A percentile compares a stretch with the other conserved stretches of the same genome.
These are phyloP conservation scores for Tipula vernalis DNA, from an alignment of 2,888 invertebrate genomes.

Conservation along the genomic window DNA sequence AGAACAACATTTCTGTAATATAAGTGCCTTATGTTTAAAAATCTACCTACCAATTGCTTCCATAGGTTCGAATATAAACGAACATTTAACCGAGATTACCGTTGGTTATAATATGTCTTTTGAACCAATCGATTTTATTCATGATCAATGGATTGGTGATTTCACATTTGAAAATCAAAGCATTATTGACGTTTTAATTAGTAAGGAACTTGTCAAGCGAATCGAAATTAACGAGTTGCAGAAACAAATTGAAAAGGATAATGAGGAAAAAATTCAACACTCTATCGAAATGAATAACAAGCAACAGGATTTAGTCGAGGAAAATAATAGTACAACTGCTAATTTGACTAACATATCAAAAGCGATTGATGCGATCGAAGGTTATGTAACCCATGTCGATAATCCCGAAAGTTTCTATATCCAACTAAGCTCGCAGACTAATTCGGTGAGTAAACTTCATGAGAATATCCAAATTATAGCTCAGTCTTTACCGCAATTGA, in stretches of 20 bases:
- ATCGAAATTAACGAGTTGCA: conserved; percentile 27
- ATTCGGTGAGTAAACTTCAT: conserved; percentile 47
- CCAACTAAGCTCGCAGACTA: conserved; percentile 45
- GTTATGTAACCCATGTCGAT: conserved; percentile 52
- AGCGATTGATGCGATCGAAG: not conserved
- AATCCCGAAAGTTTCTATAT: conserved; percentile 65
- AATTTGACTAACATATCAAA: not conserved
- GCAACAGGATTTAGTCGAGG: not conserved
- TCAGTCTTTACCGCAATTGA: conserved; percentile 39
- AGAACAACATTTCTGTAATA: conserved; percentile 35
- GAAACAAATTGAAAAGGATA: conserved; percentile 27
- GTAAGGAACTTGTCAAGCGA: conserved; percentile 21
- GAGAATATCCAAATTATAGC: conserved; percentile 49
- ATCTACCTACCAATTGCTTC: conserved; percentile 28
- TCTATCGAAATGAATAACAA: not conserved
- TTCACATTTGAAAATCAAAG: conserved; percentile 19
- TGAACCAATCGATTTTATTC: conserved; percentile 26
- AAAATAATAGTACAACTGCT: not conserved
- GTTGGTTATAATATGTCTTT: conserved; percentile 23
- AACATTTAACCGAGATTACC: conserved; percentile 19
- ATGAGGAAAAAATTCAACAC: conserved; percentile 14
- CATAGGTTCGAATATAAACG: not conserved
- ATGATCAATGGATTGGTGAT: conserved; percentile 28
- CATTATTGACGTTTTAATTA: conserved; percentile 24
- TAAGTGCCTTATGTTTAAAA: conserved; percentile 29